Base-by-base conservation (phyloP, 2,113 vertebrate genomes). In the Xiphias gladius region DNA sequence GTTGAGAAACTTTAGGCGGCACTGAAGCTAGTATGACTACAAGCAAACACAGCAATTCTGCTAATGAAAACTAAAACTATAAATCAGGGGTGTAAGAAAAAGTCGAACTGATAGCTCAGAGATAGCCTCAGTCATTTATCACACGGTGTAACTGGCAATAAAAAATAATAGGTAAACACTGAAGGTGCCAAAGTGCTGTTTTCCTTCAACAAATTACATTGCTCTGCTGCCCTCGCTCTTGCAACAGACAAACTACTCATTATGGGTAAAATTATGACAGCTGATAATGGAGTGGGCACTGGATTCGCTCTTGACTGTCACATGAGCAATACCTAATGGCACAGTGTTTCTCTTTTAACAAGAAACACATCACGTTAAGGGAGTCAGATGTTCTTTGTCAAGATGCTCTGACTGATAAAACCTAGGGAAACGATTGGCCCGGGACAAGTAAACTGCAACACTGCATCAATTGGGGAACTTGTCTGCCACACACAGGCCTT, bases 251-350 rank as follows among this genome's bases (percentile, higher is more conserved):
- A 68, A 80, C 82, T 16, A 46, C 52, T 78, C 55, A 63, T 87
- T 63, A 79, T 59, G 65, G 64, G 52, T 61, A 39, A 78, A 67
- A 74, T 52, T 65, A 41, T 24, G 61, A 71, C 46, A 24, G 41
- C 46, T 63, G 74, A 80, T 87, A 85, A 72, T 68, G 79, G 85
- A 80, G 50, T 0, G 72, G 76, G 55, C 71, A 52, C 61, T 48
- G 55, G 48, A 52, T 74, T 86, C 59, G 12, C 20, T 22, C 50
- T 50, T 7, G 1, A 50, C 46, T 19, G 62, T 62, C 64, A 64
- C 66, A 16, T 1, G 57, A 30, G 63, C 14, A 73, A 41, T 64
- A 48, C 46, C 66, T 77, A n/a, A 22, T 19, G 48, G 7, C 48
- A 20, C 48, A 19, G 48, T 2, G 46, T 16, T 48, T 17, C 46